Evolutionary conservation across 2,888 invertebrate genomes (phyloP).

Genomic region (Monopis laevigella): DNA sequence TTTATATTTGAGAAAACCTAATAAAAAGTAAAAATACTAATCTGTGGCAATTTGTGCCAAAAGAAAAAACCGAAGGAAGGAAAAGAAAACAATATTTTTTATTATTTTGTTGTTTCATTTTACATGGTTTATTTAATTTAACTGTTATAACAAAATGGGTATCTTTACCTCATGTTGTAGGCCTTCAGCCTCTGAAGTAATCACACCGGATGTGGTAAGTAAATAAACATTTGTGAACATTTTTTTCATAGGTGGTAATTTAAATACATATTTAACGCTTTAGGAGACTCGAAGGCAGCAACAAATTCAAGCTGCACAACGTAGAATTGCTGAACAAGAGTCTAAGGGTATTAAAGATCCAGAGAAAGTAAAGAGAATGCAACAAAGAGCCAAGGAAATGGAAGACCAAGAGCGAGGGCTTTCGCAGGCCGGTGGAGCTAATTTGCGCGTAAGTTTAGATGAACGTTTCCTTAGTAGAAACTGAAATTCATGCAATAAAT

Average conservation of each 20-base stretch:
- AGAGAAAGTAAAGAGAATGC: constrained; percentile 66
- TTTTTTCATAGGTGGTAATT: too few species aligned
- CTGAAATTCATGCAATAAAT: too few species aligned
- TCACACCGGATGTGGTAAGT: constrained; percentile 69
- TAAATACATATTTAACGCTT: constrained; percentile 9
- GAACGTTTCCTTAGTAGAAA: too few species aligned
- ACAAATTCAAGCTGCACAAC: constrained; percentile 75
- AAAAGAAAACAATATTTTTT: too few species aligned
- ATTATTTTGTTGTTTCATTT: too few species aligned
- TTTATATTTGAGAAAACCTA: too few species aligned
- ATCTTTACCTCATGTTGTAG: constrained; percentile 62
- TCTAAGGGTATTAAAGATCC: constrained; percentile 72
- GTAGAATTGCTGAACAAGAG: constrained; percentile 67
- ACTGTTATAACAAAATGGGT: constrained; percentile 43
- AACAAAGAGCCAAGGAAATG: constrained; percentile 65
- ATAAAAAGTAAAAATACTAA: too few species aligned
- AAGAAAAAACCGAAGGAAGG: too few species aligned
- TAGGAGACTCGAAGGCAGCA: constrained; percentile 73
- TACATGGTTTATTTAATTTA: too few species aligned
- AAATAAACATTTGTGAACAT: neutral
- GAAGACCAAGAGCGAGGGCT: constrained; percentile 65
- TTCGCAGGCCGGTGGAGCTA: constrained; percentile 42
- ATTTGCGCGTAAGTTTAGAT: constrained; percentile 37
- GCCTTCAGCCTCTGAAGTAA: constrained; percentile 62
- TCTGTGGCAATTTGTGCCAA: too few species aligned